A percentile compares a stretch with the other conserved stretches of the same genome.
Evolutionary conservation across 2,888 invertebrate species (phyloP).

Genomic region (Microctonus hyperodae): DNA sequence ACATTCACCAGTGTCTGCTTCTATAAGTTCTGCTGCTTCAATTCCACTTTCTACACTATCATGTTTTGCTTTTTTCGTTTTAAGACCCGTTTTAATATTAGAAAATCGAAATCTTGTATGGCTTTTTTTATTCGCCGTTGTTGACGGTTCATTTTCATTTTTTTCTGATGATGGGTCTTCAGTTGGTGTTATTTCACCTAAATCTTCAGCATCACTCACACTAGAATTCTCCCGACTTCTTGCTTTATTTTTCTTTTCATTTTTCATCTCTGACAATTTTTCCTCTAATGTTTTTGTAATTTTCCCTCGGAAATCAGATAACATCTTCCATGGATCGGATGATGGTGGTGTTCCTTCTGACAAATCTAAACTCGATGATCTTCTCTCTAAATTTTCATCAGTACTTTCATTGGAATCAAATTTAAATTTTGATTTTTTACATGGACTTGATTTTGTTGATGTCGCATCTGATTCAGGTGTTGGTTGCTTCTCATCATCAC

Average conservation of each 20-base stretch:
- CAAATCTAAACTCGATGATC: slow-evolving; percentile 69
- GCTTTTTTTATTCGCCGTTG: slow-evolving; percentile 27
- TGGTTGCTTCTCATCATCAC: slow-evolving; percentile 67
- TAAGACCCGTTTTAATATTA: slow-evolving; percentile 57
- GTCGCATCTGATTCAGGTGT: slow-evolving; percentile 62
- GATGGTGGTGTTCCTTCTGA: slow-evolving; percentile 63
- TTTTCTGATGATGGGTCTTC: slow-evolving; percentile 52
- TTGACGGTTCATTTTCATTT: slow-evolving; percentile 43
- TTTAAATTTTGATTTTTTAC: slow-evolving; percentile 63
- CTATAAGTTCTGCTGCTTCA: slow-evolving; percentile 62
- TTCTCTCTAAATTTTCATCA: slow-evolving; percentile 66
- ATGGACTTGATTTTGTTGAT: slow-evolving; percentile 60
- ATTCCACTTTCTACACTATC: slow-evolving; percentile 59
- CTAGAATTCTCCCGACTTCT: slow-evolving; percentile 71
- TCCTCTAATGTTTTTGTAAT: slow-evolving; percentile 81
- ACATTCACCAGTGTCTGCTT: slow-evolving; percentile 37
- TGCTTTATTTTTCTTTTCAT: slow-evolving; percentile 65
- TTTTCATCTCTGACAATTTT: slow-evolving; percentile 74
- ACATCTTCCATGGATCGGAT: slow-evolving; percentile 76
- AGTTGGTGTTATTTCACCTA: slow-evolving; percentile 53
- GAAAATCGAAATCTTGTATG: slow-evolving; percentile 61
- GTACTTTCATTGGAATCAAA: slow-evolving; percentile 60
- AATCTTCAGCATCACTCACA: slow-evolving; percentile 72
- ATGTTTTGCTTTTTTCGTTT: slow-evolving; percentile 50
- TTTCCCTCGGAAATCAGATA: slow-evolving; percentile 77